Base-by-base conservation (phyloP, 92 coral and sea anemone genomes). In the Pocillopora meandrina region DNA sequence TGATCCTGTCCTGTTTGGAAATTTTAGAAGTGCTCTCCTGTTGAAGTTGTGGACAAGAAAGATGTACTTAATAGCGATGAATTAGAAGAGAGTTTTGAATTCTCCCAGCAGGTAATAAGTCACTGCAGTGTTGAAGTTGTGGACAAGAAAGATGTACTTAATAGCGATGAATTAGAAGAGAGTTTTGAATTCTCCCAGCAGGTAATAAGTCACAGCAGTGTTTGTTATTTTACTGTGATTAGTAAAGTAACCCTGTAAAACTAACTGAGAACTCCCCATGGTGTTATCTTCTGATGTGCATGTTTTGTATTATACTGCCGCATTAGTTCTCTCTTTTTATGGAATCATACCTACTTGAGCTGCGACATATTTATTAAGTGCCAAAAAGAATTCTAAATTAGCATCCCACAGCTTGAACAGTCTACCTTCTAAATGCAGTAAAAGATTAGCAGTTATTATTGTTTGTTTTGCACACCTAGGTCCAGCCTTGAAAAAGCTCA, bases 71-170 rank as follows among this genome's bases (percentile, higher is more conserved):
- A 26, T 26, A 26, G 31, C 61, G 56, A 59, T 77, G 70, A 74
- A 74, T 74, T 47, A n/a, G 57, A 49, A 74, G 52, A 49, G n/a
- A 49, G 31, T 18, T 74, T 49, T 74, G 57, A 55, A 49, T 74
- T 74, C 78, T 33, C 60, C 78, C 60, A n/a, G 21, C 57, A 74
- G 78, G 78, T 19, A 74, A 31, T n/a, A 74, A 74, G 57, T 49
- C 9, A 74, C 15, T 74, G 78, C 16, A 35, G 21, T 47, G 78
- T 57, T 49, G 61, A 74, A 74, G 19, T 49, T 2, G 0, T 2
- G 18, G 63, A 3, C 63, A 52, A 74, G 12, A 56, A 70, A 33
- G 74, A 11, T n/a, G 5, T 1, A 26, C 0, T 26, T 26, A 26
- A 26, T 26, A 26, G 31, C 61, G 56, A 59, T 77, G 70, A 74